Percentiles rank a stretch among this genome's conserved stretches.
These are phyloP conservation scores for Thomomys bottae DNA, from an alignment of 2,113 vertebrate genomes.

Conservation along the genomic window DNA sequence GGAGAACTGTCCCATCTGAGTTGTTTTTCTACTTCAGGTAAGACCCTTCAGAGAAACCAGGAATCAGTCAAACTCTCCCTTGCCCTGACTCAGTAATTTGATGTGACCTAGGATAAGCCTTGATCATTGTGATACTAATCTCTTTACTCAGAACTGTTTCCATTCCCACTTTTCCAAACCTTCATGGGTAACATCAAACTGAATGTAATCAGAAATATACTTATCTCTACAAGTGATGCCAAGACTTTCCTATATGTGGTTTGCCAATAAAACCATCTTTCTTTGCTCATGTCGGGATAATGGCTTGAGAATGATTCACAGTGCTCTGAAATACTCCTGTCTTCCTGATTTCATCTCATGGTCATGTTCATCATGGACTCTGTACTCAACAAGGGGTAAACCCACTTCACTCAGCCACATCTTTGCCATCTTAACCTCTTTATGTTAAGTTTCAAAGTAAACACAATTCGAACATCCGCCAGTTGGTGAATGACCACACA, in stretches of 20 bases:
- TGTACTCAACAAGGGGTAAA: not conserved
- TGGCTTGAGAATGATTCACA: not conserved
- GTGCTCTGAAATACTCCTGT: not conserved
- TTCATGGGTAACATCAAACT: not conserved
- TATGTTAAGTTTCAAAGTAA: not conserved
- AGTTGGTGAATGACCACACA: not conserved
- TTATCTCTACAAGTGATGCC: too few relatives aligned
- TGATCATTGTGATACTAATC: not conserved
- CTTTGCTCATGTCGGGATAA: not conserved
- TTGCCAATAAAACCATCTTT: not conserved
- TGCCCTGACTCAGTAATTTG: not conserved
- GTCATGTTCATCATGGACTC: not conserved
- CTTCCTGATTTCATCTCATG: not conserved
- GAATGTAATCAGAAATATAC: not conserved
- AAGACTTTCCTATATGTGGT: not conserved
- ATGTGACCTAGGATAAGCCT: not conserved
- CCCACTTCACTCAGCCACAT: not conserved
- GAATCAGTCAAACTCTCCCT: not conserved
- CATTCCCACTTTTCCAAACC: not conserved
- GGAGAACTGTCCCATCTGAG: not conserved
- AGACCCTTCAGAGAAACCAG: not conserved
- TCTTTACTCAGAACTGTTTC: not conserved
- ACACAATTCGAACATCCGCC: not conserved
- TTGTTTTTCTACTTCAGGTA: not conserved
- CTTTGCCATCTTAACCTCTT: not conserved